Base-by-base conservation (phyloP, 2,113 vertebrate species). In the Prunella himalayana region DNA sequence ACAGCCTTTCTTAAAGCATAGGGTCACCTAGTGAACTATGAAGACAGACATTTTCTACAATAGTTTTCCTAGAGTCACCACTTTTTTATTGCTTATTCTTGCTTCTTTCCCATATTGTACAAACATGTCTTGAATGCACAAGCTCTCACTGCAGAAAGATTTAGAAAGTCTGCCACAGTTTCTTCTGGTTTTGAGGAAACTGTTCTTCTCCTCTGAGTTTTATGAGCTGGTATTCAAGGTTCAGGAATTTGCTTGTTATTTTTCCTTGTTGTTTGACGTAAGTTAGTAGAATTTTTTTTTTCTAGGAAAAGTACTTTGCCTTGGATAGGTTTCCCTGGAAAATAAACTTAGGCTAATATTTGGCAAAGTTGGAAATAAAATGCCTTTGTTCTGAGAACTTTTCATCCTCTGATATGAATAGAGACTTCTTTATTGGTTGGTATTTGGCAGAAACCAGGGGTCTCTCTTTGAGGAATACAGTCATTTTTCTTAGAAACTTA, bases 201-300 rank as follows among this genome's bases (percentile, higher is more conserved):
- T 42, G 2, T 63, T 92, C 51, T 65, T 7, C 37, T 86, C 31
- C 59, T 77, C 63, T 90, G 49, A 78, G 45, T 90, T 92, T 95
- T 86, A 77, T 77, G 76, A 82, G 59, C 63, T 92, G 51, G 23
- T 54, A 85, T 71, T 91, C 42, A 89, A 82, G 59, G 59, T 80
- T 95, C 82, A 88, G 70, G 28, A 88, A 78, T 76, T 72, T 2
- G 3, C 49, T 87, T 92, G 82, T 83, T 95, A 57, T 89, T 96
- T 95, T 93, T 56, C 27, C 50, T 83, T 75, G 15, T 86, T 64
- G 23, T 42, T 94, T 96, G 71, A 95, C 2, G 1, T 71, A 76
- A 82, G 12, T 71, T 90, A 65, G 39, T 25, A 57, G 63, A 91
- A 75, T 57, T 56, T 85, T 1, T 71, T 94, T 95, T 95, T 86